Evolutionary conservation across 92 coral and sea anemone genomes (phyloP).

Genomic region (Phenganax stokvisi): DNA sequence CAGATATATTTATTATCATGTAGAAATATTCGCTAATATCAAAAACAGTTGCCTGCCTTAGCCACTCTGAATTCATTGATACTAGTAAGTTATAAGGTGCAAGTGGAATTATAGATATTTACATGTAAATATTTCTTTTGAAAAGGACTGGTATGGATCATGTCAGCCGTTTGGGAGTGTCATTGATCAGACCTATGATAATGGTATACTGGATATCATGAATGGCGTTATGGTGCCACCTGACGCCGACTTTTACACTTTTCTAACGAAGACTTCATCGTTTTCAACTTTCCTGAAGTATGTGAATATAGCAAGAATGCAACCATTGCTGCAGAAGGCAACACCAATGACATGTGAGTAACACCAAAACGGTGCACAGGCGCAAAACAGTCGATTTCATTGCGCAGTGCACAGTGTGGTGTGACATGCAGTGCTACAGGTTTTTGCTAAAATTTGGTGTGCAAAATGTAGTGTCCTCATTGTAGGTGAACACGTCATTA

Average conservation of each 20-base stretch:
- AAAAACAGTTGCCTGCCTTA: no score
- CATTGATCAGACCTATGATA: slow-evolving; percentile 12
- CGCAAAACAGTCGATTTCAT: neutral
- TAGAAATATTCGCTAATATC: no score
- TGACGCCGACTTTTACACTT: neutral
- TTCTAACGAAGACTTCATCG: neutral
- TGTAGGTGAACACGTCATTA: neutral
- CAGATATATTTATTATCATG: no score
- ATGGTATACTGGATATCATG: slow-evolving; percentile 31
- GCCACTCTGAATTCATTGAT: no score
- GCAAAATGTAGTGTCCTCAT: neutral
- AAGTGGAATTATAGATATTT: no score
- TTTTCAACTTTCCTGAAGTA: slow-evolving; percentile 1
- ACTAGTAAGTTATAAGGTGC: no score
- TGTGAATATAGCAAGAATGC: neutral
- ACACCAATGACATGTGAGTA: slow-evolving; percentile 21
- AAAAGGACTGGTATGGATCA: slow-evolving; percentile 26
- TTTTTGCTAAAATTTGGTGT: neutral
- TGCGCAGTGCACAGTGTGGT: no score
- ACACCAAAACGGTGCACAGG: neutral
- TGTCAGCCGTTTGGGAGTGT: slow-evolving; percentile 20
- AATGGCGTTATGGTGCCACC: slow-evolving; percentile 37
- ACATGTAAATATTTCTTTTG: neutral
- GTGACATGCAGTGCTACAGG: no score
- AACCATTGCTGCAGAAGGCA: neutral